Evolutionary conservation across 2,888 invertebrate species (phyloP).

Genomic region (Tetramorium bicarinatum): DNA sequence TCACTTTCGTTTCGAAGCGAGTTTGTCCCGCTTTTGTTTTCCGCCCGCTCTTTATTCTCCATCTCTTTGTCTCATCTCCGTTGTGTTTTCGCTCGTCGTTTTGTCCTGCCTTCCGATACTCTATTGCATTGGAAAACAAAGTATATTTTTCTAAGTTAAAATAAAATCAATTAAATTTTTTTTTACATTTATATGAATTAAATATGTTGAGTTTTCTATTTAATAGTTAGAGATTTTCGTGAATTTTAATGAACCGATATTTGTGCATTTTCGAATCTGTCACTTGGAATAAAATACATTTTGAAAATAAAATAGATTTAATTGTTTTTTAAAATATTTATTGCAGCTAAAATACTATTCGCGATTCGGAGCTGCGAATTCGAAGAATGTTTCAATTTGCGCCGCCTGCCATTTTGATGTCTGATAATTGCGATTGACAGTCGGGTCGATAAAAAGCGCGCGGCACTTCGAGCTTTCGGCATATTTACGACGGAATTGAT

Average conservation of each 20-base stretch:
- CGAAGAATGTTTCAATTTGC: conserved; percentile 1
- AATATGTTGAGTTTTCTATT: not conserved
- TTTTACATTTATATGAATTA: not conserved
- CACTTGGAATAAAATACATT: not conserved
- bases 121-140: not conserved
- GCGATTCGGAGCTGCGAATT: not conserved
- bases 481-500: conserved; percentile 73
- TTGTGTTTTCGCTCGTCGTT: conserved; percentile 22
- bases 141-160: not conserved
- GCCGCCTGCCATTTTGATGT: not conserved
- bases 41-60: conserved; percentile 57
- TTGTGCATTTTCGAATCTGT: not conserved
- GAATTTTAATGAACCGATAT: not conserved
- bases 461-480: conserved; percentile 55
- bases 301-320: not conserved
- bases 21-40: conserved; percentile 31
- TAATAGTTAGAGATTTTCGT: not conserved
- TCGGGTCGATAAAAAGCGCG: conserved; percentile 18
- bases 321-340: not conserved
- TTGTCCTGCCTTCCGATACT: conserved; percentile 24
- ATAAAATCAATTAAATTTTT: conserved; percentile 1
- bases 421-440: conserved; percentile 11
- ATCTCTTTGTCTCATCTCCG: conserved; percentile 50
- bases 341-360: not conserved
- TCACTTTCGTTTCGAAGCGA: conserved; percentile 6